Base-by-base conservation (phyloP, 2,113 vertebrate genomes). In the Rhizomys pruinosus region DNA sequence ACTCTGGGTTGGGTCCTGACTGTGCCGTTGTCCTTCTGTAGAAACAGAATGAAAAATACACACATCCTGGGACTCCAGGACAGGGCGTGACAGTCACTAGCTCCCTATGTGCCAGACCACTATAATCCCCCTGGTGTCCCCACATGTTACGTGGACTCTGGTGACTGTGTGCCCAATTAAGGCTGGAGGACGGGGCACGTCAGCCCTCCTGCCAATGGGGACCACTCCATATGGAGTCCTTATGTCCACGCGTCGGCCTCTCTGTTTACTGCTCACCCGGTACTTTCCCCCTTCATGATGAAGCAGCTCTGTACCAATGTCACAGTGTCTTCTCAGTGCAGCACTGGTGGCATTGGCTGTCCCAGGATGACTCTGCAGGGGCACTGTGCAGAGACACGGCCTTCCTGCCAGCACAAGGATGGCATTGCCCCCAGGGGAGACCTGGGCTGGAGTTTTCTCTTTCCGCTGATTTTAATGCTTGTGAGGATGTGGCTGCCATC, bases 301-400 rank as follows among this genome's bases (percentile, higher is more conserved):
- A 3, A 73, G 80, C 64, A 32, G 69, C 82, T 16, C 2, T 2
- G n/a, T 4, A 17, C 42, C 37, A 3, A 29, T 22, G 57, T 23
- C 20, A 3, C 0, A 22, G 13, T 47, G 17, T 69, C 81, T 71
- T 59, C 34, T 3, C 32, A 1, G 0, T 37, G 89, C 59, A 5
- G 10, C 23, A 34, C 0, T 0, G 0, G 19, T 5, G 0, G 3
- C 6, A 0, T 29, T 0, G 29, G 66, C 69, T 63, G 19, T 39
- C 0, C 37, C 1, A 82, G 80, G 80, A 44, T 82, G 63, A 27
- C 27, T 52, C 47, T 52, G 47, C 6, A 52, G 47, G 47, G 47
- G 47, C 47, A 52, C 47, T 52, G 47, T 52, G 11, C 11, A 11
- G 47, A 39, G 37, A 44, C 39, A 19, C 34, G 63, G 37, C 17